Evolutionary conservation across 1,140 invertebrate species (phyloP), one percentile per base, ranked within the genome.

Genomic region (Drosophila carrolli): DNA sequence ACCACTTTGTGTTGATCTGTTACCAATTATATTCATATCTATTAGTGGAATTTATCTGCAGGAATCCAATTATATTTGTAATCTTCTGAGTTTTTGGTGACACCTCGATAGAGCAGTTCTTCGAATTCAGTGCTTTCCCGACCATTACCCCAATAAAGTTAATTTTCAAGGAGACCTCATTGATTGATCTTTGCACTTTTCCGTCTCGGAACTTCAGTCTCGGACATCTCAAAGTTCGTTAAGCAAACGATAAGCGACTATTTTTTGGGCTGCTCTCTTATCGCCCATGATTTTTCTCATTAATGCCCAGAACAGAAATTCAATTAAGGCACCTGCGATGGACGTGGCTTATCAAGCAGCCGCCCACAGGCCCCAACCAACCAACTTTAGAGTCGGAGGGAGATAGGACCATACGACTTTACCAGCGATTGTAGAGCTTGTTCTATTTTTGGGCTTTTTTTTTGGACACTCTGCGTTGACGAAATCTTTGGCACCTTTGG

Each of bases 281-380:
- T 75, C 72, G 51, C 37, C 43, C 75, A 75, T 75, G 72, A 75
- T 75, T 75, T 75, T 65, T 75, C 72, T 75, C 72, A 75, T 75
- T 75, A 75, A 75, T 75, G 38, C 71, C 16, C 19, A 50, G 66
- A 71, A 72, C 68, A 58, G 65, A 71, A 72, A 72, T 72, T 71
- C 68, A 72, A 72, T 72, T 72, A 72, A 47, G 40, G 68, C 68
- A 72, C 68, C 68, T 72, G 68, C 68, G 53, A 71, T 72, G 68
- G 68, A 72, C 68, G 66, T 71, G 66, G 66, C 68, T 72, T 72
- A 72, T 72, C 68, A 37, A 29, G 66, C 67, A 57, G 37, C 44
- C 37, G 54, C 40, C 23, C 47, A 48, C 46, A 29, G 46, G 23
- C 46, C 19, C 46, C 32, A 47, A 16, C 44, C 32, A 51, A 29